phyloP scores from a whole-genome alignment of 2,797 vertebrate genomes.

The Enteromius unitaeniatus region DNA sequence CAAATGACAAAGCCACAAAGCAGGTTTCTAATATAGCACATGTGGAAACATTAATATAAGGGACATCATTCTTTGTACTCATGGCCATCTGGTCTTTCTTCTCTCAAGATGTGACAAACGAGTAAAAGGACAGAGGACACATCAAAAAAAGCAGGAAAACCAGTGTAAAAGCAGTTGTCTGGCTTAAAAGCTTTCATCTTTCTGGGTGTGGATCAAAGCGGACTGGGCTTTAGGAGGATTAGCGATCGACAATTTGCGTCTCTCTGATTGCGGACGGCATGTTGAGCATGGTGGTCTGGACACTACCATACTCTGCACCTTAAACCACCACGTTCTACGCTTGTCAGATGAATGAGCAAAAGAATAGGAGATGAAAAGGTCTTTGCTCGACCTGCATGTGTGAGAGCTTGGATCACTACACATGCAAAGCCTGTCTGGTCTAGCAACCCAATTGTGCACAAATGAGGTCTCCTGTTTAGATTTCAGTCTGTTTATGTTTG shows the following conservation, averaged over 20 bases:
- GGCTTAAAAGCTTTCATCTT: conserved; percentile 76
- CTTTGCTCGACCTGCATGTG: conserved; percentile 4
- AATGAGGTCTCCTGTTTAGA: conserved; percentile 28
- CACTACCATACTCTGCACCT: conserved; percentile 15
- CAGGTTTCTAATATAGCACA: conserved; percentile 30
- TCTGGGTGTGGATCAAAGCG: conserved; percentile 77
- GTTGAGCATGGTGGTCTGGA: conserved; percentile 38
- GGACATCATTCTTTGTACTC: conserved; percentile 38
- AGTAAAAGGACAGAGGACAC: conserved; percentile 12
- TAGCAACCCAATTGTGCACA: not conserved
- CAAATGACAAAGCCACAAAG: conserved; percentile 17
- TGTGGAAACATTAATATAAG: not conserved
- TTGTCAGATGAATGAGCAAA: conserved; percentile 44
- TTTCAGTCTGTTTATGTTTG: conserved; percentile 40
- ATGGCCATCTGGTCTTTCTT: conserved; percentile 28
- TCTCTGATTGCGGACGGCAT: conserved; percentile 10
- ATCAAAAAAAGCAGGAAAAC: not conserved
- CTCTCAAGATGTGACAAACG: conserved; percentile 6
- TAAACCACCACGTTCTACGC: conserved; percentile 13
- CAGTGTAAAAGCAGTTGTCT: conserved; percentile 59
- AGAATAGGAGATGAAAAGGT: conserved; percentile 27
- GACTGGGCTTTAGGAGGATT: conserved; percentile 73
- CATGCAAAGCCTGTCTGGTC: not conserved
- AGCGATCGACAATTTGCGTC: conserved; percentile 58
- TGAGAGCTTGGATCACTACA: not conserved